Conservation (phyloP, 2,797 vertebrate genomes). For the Enteromius paludinosus region DNA sequence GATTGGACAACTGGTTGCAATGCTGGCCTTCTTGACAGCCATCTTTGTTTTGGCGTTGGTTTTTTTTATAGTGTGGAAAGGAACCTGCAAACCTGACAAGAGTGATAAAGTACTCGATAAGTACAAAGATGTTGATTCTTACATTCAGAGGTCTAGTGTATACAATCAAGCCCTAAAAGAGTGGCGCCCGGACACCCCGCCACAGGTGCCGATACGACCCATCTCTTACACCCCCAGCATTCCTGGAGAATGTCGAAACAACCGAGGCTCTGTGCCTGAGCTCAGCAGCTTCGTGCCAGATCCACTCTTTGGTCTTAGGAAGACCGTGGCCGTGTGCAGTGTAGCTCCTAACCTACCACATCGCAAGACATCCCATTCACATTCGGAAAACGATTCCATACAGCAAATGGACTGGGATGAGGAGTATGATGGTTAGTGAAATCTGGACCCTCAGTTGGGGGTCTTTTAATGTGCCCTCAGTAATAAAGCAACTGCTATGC, state of each 20-base stretch:
- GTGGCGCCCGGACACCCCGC: conserved; percentile 80
- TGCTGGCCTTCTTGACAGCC: conserved; percentile 77
- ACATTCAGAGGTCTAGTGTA: conserved; percentile 81
- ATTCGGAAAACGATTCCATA: conserved; percentile 82
- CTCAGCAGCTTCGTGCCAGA: conserved; percentile 84
- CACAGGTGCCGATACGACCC: conserved; percentile 85
- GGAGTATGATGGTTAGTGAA: conserved; percentile 78
- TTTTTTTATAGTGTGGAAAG: conserved; percentile 79
- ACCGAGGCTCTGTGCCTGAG: conserved; percentile 80
- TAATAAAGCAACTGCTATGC: not conserved
- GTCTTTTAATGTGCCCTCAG: not conserved
- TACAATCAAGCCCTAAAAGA: conserved; percentile 80
- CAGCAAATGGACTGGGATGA: conserved; percentile 86
- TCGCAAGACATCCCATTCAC: conserved; percentile 79
- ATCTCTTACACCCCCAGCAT: conserved; percentile 87
- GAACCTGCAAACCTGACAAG: conserved; percentile 67
- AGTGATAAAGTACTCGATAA: conserved; percentile 77
- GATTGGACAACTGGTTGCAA: conserved; percentile 82
- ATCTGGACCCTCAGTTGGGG: not conserved
- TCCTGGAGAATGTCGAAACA: conserved; percentile 83
- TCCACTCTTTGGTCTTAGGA: conserved; percentile 79
- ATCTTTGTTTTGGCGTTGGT: conserved; percentile 76
- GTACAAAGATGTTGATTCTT: conserved; percentile 70
- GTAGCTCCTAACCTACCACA: conserved; percentile 86
- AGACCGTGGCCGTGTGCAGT: conserved; percentile 85